Percentiles rank a stretch among this genome's conserved stretches.
phyloP scores from a whole-genome alignment of 2,888 invertebrate genomes.

The Pyralis farinalis region DNA sequence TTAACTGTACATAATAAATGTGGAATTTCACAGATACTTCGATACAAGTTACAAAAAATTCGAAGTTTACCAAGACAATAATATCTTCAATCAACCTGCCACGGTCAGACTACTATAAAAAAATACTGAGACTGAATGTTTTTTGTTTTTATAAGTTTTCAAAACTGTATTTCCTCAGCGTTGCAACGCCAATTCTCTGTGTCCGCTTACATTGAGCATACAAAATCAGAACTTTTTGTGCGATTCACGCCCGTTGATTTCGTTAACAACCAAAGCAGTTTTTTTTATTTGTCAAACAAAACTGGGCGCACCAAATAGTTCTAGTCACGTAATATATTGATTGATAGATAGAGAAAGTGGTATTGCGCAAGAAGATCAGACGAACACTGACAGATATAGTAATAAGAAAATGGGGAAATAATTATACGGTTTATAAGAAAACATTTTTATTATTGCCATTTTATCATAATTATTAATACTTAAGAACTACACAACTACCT shows the following conservation, averaged over 20 bases:
- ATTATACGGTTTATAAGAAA: constrained; percentile 14
- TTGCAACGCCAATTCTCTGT: constrained; percentile 12
- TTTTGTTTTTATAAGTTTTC: constrained; percentile 10
- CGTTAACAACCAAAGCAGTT: constrained; percentile 32
- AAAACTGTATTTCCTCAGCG: constrained; percentile 25
- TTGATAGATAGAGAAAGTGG: constrained; percentile 62
- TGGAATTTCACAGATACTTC: too few relatives aligned
- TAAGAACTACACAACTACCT: constrained; percentile 22
- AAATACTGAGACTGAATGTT: constrained; percentile 3
- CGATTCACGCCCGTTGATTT: constrained; percentile 51
- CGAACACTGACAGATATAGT: background rate
- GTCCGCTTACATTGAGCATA: constrained; percentile 35
- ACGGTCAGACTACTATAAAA: constrained; percentile 1
- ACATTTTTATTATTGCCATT: constrained; percentile 16
- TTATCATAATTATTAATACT: constrained; percentile 12
- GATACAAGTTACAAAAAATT: background rate
- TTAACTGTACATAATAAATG: too few relatives aligned
- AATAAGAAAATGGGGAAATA: background rate
- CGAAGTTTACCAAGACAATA: background rate
- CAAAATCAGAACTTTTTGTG: constrained; percentile 43
- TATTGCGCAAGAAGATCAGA: constrained; percentile 40
- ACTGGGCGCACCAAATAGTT: constrained; percentile 43
- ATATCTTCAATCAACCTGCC: background rate
- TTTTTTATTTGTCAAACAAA: constrained; percentile 39
- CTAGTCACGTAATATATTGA: constrained; percentile 64